Conservation (phyloP, 2,888 invertebrate genomes). For the Athrips mouffetella region DNA sequence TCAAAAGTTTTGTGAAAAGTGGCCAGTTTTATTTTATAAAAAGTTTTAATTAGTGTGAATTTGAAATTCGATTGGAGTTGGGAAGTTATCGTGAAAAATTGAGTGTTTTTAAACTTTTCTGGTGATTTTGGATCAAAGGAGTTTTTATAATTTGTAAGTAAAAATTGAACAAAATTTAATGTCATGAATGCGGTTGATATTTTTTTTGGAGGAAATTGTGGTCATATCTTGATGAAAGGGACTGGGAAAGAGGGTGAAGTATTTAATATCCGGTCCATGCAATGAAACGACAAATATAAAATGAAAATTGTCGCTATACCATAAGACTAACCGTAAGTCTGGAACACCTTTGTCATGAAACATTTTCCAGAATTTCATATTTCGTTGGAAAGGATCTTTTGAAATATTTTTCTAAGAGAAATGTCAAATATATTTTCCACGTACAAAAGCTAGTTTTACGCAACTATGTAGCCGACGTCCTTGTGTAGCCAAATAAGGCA, state of each 20-base stretch:
- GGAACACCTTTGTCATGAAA: no score
- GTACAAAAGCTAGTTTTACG: background rate
- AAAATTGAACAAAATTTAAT: background rate
- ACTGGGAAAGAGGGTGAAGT: slow-evolving; percentile 1
- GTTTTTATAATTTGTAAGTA: background rate
- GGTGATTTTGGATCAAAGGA: background rate
- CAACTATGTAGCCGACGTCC: background rate
- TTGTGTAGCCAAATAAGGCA: background rate
- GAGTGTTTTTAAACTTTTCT: background rate
- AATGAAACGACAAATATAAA: background rate
- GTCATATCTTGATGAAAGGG: background rate
- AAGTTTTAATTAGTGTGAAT: background rate
- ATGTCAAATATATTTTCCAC: background rate
- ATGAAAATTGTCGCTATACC: background rate
- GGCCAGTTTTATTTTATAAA: background rate
- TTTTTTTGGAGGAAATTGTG: background rate
- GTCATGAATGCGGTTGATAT: background rate
- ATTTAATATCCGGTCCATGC: slow-evolving; percentile 2
- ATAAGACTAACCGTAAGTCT: background rate
- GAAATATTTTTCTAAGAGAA: background rate
- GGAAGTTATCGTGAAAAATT: background rate
- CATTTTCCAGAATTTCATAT: no score
- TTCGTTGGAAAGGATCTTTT: no score
- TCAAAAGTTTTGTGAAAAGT: background rate
- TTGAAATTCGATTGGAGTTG: background rate